These are phyloP conservation scores for Nymphicus hollandicus DNA, from an alignment of 2,113 vertebrate genomes.

Conservation along the genomic window DNA sequence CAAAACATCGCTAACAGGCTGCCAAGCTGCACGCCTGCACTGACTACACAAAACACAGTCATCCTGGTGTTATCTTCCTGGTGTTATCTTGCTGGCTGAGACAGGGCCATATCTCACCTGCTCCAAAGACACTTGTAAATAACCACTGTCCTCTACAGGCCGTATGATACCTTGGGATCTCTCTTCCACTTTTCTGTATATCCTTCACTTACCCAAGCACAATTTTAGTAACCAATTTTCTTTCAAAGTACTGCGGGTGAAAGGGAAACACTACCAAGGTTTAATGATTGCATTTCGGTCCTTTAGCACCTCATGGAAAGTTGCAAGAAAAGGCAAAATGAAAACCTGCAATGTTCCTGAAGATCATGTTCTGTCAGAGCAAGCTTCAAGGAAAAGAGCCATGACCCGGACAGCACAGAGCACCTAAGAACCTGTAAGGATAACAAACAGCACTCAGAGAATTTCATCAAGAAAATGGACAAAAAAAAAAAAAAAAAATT, in stretches of 20 bases:
- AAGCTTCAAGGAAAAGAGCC: neutral
- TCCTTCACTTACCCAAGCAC: neutral
- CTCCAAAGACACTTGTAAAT: neutral
- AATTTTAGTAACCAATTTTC: conserved; percentile 15
- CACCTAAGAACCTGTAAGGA: conserved; percentile 10
- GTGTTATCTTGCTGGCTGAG: neutral
- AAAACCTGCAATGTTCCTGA: neutral
- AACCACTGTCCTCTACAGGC: neutral
- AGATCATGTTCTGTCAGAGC: neutral
- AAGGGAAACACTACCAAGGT: conserved; percentile 47
- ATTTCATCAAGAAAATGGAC: conserved; percentile 28
- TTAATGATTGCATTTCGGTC: conserved; percentile 21
- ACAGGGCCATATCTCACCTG: neutral
- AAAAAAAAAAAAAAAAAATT: neutral
- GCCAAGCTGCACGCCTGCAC: neutral
- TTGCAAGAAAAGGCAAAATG: neutral
- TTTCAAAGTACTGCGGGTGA: conserved; percentile 12
- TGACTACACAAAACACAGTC: neutral
- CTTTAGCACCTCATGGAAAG: neutral
- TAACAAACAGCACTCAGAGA: conserved; percentile 17
- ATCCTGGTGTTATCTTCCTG: neutral
- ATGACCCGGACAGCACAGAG: neutral
- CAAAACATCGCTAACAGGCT: neutral
- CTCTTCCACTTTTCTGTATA: neutral
- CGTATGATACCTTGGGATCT: neutral